Base-by-base conservation (phyloP, 2,888 invertebrate species). In the Metallyticus violacea region DNA sequence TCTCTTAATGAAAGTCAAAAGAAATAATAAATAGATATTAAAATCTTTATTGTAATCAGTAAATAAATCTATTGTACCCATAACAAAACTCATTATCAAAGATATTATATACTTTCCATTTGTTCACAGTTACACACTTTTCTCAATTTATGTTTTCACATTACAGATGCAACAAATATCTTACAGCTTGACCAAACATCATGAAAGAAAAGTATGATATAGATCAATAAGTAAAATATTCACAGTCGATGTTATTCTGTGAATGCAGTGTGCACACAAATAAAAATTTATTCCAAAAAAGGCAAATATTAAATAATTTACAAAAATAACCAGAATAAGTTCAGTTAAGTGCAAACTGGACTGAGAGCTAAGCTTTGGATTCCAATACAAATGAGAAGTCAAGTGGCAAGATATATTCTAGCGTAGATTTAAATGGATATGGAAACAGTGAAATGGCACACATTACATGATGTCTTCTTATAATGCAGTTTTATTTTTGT, bases 11-110 rank as follows among this genome's bases (percentile, higher is more conserved):
- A 22, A 3, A 62, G 40, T 9, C 15, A 62, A 40, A 62, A 22
- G 40, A 62, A 62, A 62, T n/a, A 80, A 27, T 26, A 80, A 28
- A 7, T n/a, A n/a, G 22, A 80, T 30, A 81, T 30, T 81, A 81
- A 30, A 81, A 30, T 30, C 78, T 84, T 85, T 85, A 85, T 79
- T 85, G 85, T 26, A 85, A 30, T 85, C 30, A 78, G 26, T 76
- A 85, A 85, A 85, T 28, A 78, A 2, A 85, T 85, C 26, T 25
- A 78, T 78, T 78, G 26, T 25, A 85, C 28, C 28, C 30, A 30
- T 30, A 81, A 81, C 22, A 79, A 79, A 79, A 28, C 79, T 62
- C 15, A 62, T 62, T 62, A 62, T 62, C 40, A 62, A 62, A 62
- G 40, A 62, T 62, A 62, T 15, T 62, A 62, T 62, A 62, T 62